Conservation (phyloP, 2,113 vertebrate genomes). For the Oceanodroma tethys region DNA sequence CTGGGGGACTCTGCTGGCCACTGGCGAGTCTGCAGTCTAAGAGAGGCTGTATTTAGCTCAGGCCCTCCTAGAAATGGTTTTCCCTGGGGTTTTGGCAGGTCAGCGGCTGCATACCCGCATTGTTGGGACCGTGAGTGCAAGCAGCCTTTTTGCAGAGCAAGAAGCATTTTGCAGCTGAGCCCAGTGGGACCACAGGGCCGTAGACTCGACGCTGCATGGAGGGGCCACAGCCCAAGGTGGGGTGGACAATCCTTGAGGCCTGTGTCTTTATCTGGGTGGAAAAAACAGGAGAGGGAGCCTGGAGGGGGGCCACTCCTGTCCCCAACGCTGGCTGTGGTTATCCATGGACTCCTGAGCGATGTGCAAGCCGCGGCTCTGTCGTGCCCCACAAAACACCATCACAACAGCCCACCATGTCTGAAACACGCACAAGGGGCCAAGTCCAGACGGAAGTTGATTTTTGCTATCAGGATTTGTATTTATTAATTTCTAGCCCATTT, state of each 20-base stretch:
- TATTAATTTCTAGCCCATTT: conserved; percentile 17
- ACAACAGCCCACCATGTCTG: rapidly evolving
- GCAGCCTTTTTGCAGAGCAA: background rate
- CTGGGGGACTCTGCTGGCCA: background rate
- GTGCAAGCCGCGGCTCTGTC: rapidly evolving
- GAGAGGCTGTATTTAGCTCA: background rate
- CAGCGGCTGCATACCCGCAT: background rate
- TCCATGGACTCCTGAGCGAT: background rate
- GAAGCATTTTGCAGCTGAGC: background rate
- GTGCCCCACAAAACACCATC: rapidly evolving
- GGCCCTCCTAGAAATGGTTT: background rate
- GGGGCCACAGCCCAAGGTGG: background rate
- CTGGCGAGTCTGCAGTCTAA: background rate
- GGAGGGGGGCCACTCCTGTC: rapidly evolving
- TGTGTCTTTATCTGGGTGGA: background rate
- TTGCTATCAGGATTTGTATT: background rate
- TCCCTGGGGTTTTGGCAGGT: background rate
- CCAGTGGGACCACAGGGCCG: background rate
- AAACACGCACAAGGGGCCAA: background rate
- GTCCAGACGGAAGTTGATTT: background rate
- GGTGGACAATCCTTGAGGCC: background rate
- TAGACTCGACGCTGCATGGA: rapidly evolving
- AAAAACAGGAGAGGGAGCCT: background rate
- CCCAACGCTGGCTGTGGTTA: background rate
- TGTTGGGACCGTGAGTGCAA: rapidly evolving